Evolutionary conservation across 1,140 invertebrate genomes (phyloP), one percentile per base, ranked within the genome.

Genomic region (Drosophila athabasca): DNA sequence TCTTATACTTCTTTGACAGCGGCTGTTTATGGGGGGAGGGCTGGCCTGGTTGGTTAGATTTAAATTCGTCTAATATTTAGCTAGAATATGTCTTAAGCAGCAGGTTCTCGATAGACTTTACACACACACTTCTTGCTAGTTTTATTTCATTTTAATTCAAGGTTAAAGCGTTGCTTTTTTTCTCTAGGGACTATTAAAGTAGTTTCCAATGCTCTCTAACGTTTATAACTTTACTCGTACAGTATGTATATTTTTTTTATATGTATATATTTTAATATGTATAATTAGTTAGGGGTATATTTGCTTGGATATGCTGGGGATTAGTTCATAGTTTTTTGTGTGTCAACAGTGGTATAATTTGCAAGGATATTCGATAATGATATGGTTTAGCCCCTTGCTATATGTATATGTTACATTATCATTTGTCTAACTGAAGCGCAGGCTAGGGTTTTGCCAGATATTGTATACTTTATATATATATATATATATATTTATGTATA

Each of bases 21-120:
- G 61, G 51, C 69, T 31, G 35, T 53, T 58, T 22, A 17, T 17
- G 41, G 31, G 46, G 9, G 11, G 41, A 24, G 46, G 9, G 11
- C 61, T 52, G 6, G 17, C 31, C 31, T 31, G 31, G 31, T 72
- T 59, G 15, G 26, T 45, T 78, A 52, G 69, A 57, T 64, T 75
- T 85, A 85, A 85, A 87, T 85, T 85, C 82, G 82, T 85, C 82
- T 85, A 87, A 87, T 75, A 87, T 74, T 83, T 82, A 78, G 74
- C 78, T 87, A 85, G 52, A 82, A 75, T 65, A 70, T 76, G 41
- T 54, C 43, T 60, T 59, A 85, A 85, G 83, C 79, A 45, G 79
- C 79, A 45, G 79, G 62, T 67, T 69, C 46, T 62, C 46, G 55
- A 61, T 45, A 52, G 46, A 62, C 74, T 77, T 76, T 76, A 76